Conservation (phyloP, 37 sponge, comb jelly and placozoan species). For the Agelas oroides region DNA sequence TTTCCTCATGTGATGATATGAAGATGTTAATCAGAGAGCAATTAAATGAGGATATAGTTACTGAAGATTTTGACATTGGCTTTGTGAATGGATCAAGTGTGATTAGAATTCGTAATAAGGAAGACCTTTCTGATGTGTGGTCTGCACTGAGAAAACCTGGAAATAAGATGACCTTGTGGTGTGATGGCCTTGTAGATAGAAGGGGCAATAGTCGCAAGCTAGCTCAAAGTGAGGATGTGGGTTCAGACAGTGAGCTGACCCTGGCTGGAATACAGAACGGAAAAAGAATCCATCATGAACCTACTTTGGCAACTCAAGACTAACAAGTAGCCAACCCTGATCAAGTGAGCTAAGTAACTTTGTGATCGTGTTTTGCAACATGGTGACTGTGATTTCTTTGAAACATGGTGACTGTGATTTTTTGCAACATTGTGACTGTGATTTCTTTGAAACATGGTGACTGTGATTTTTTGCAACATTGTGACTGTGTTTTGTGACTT, state of each 20-base stretch:
- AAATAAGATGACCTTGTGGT: slow-evolving; percentile 4
- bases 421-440: no score
- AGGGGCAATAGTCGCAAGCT: not conserved
- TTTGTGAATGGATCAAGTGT: slow-evolving; percentile 16
- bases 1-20: no score
- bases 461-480: no score
- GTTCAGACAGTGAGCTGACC: no score
- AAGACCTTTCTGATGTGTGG: slow-evolving; percentile 18
- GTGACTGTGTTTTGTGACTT: no score
- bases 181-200: slow-evolving; percentile 3
- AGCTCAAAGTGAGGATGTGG: not conserved
- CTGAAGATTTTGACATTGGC: slow-evolving; percentile 36
- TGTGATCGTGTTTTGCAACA: no score
- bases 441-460: no score
- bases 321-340: no score
- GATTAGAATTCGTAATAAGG: not conserved
- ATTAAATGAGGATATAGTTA: not conserved
- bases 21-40: no score
- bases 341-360: no score
- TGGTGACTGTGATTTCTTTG: no score
- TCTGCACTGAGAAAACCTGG: not conserved
- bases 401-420: no score
- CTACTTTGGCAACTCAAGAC: not conserved
- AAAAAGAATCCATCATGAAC: slow-evolving; percentile 1
- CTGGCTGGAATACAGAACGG: not conserved